Base-by-base conservation (phyloP, 2,888 invertebrate species). In the Sthenelais limicola region DNA sequence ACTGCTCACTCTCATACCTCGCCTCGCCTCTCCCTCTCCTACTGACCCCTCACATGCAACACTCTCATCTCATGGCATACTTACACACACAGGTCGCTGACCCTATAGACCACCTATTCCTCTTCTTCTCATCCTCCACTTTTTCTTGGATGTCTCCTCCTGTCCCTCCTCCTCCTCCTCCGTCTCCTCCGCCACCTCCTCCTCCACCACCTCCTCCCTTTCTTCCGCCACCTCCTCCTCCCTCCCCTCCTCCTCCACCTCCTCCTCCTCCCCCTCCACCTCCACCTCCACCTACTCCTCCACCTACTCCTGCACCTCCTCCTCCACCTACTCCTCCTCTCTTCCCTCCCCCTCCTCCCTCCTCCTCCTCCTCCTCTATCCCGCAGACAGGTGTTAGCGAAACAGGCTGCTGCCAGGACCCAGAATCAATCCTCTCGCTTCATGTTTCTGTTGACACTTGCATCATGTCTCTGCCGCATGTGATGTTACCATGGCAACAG, bases 361-460 rank as follows among this genome's bases (percentile, higher is more conserved):
- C 12, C 12, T 43, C 12, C 43, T 9, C 12, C 43, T 18, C 15
- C 15, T 12, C 9, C 12, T 9, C 9, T 43, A 43, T 9, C 9
- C 43, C 9, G 43, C 43, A 43, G 18, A 9, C 15, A 9, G 43
- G 43, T 18, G 12, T 43, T 43, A 9, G 12, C 43, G 43, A n/a
- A n/a, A n/a, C n/a, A n/a, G n/a, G n/a, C n/a, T n/a, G n/a, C n/a
- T n/a, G n/a, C n/a, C n/a, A n/a, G n/a, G n/a, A n/a, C n/a, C n/a
- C n/a, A n/a, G 18, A 56, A 56, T 56, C 56, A 56, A 56, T 56
- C 56, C 56, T 5, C 28, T 24, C 28, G 56, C 56, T 43, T 56
- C 56, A 7, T 12, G 56, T 56, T 28, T 56, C 32, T 56, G 56
- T 56, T 56, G 56, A 56, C 56, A 28, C 56, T 18, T 21, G 56